A percentile compares a stretch with the other conserved stretches of the same genome.
Evolutionary conservation across 2,888 invertebrate genomes (phyloP).

Genomic region (Drosophila planitibia): DNA sequence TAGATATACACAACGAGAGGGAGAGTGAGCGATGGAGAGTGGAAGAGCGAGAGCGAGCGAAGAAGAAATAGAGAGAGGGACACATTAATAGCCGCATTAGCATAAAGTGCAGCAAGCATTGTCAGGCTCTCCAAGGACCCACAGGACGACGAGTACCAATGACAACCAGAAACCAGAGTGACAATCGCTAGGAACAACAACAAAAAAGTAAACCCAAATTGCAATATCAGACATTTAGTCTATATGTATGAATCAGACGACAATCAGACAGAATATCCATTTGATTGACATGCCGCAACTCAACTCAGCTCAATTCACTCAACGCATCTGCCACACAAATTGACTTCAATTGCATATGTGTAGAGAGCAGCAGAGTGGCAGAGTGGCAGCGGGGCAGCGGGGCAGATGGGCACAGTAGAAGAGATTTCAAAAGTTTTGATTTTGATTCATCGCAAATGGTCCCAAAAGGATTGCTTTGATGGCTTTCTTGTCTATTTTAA

Average conservation of each 20-base stretch:
- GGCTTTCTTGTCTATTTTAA: not conserved
- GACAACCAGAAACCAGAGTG: constrained; percentile 21
- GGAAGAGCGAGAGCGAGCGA: not conserved
- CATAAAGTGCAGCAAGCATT: constrained; percentile 65
- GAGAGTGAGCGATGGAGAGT: not conserved
- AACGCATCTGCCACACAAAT: constrained; percentile 34
- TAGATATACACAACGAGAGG: constrained; percentile 51
- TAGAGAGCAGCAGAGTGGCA: constrained; percentile 6
- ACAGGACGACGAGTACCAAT: not conserved
- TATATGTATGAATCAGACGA: constrained; percentile 9
- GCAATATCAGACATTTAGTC: constrained; percentile 52
- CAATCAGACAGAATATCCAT: constrained; percentile 55
- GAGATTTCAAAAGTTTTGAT: not conserved
- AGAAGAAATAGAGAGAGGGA: not conserved
- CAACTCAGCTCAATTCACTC: constrained; percentile 30
- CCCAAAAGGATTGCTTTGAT: not conserved
- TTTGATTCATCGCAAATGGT: not conserved
- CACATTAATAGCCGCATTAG: constrained; percentile 74
- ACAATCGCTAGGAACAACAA: constrained; percentile 33
- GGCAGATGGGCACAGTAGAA: not conserved
- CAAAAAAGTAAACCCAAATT: constrained; percentile 22
- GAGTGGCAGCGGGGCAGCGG: not conserved
- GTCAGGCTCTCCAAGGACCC: constrained; percentile 47
- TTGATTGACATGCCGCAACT: constrained; percentile 66
- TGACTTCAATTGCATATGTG: constrained; percentile 56